phyloP scores from a whole-genome alignment of 2,797 vertebrate genomes.

The Falco concolor region DNA sequence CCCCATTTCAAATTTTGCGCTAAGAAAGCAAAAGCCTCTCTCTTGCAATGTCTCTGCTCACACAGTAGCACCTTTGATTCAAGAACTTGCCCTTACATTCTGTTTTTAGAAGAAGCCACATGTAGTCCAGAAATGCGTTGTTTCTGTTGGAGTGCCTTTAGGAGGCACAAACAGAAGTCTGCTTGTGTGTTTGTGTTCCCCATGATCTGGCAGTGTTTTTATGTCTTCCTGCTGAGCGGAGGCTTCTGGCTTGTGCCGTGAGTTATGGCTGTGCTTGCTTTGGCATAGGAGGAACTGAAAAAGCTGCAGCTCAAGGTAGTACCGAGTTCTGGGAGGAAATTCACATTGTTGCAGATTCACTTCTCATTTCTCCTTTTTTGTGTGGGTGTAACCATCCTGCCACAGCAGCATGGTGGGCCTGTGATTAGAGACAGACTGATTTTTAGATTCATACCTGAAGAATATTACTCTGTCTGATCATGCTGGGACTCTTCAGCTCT shows the following conservation, averaged over 20 bases:
- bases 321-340: background rate
- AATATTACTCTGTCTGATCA: background rate
- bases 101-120: slow-evolving; percentile 39
- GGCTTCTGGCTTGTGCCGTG: background rate
- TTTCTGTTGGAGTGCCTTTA: slow-evolving; percentile 42
- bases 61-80: slow-evolving; percentile 52
- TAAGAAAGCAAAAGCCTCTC: background rate
- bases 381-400: background rate
- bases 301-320: background rate
- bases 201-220: slow-evolving; percentile 13
- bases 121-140: background rate
- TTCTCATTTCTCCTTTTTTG: background rate
- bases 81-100: background rate
- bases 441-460: background rate
- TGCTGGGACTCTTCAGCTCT: background rate
- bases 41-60: background rate
- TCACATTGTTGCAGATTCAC: background rate
- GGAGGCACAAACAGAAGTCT: slow-evolving; percentile 7
- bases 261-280: background rate
- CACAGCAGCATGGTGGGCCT: background rate
- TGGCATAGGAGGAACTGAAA: background rate
- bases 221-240: background rate
- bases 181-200: slow-evolving; percentile 29
- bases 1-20: background rate
- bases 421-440: background rate